These are phyloP conservation scores for Callyntrura sp. DNA, from an alignment of 2,888 invertebrate genomes.

Conservation along the genomic window DNA sequence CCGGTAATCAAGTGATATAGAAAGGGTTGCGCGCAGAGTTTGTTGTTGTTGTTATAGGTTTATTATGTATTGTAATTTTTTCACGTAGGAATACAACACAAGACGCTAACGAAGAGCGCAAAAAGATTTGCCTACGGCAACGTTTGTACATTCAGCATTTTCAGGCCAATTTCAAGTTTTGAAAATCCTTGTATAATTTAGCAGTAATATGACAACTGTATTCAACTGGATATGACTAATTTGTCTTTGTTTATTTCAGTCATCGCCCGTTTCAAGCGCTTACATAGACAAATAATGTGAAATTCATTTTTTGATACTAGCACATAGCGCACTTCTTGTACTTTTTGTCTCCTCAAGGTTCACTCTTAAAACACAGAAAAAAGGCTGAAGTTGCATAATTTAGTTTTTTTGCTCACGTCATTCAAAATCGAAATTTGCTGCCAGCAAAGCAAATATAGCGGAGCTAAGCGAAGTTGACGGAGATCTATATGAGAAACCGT, in stretches of 20 bases:
- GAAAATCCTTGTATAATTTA: conserved; percentile 9
- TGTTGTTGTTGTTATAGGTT: conserved; percentile 2
- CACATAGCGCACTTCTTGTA: background rate
- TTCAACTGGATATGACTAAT: background rate
- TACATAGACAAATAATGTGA: background rate
- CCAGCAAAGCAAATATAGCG: background rate
- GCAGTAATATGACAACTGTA: background rate
- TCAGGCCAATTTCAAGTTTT: conserved; percentile 33
- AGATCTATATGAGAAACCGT: background rate
- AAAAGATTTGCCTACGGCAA: background rate
- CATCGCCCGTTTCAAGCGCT: background rate
- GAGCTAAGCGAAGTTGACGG: no score
- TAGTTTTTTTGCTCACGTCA: background rate
- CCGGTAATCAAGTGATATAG: conserved; percentile 44
- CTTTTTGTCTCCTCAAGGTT: background rate
- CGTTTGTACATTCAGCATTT: background rate
- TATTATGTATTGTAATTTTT: background rate
- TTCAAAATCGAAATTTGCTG: background rate
- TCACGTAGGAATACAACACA: no score
- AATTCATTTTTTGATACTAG: background rate
- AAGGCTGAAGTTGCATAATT: background rate
- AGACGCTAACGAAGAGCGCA: background rate
- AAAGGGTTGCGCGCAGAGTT: conserved; percentile 19
- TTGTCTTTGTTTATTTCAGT: conserved; percentile 11
- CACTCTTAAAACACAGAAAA: background rate